Conservation (phyloP, 2,888 invertebrate species). For the Dryobotodes eremita region DNA sequence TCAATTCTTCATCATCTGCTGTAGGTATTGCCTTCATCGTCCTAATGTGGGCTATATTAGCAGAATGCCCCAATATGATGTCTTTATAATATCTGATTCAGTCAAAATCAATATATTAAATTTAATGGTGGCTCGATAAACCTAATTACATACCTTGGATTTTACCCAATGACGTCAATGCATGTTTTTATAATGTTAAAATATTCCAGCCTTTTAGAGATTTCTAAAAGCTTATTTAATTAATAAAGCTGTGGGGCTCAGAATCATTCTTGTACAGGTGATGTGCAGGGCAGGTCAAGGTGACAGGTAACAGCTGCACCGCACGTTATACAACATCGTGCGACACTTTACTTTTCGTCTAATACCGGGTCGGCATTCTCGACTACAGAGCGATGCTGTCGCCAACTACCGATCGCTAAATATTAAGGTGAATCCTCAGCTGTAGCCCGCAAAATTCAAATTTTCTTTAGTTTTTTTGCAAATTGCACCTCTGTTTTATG, state of each 20-base stretch:
- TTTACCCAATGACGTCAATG: background rate
- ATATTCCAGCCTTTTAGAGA: background rate
- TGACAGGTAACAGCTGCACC: background rate
- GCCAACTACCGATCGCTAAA: too few species aligned
- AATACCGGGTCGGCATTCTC: too few species aligned
- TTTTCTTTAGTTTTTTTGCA: too few species aligned
- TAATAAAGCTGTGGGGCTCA: background rate
- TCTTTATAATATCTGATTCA: constrained; percentile 18
- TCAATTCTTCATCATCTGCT: background rate
- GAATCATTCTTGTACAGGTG: background rate
- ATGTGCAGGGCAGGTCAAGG: background rate
- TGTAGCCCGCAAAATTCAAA: too few species aligned
- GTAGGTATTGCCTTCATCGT: background rate
- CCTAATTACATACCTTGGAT: constrained; percentile 27
- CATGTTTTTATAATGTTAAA: background rate
- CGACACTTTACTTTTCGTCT: background rate
- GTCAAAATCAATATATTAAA: background rate
- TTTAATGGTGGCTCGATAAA: constrained; percentile 13
- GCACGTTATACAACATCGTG: background rate
- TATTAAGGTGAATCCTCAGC: too few species aligned
- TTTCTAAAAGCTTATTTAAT: background rate
- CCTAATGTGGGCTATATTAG: background rate
- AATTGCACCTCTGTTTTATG: too few species aligned
- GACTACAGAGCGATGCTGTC: too few species aligned
- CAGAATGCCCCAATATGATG: background rate